Evolutionary conservation across 2,113 vertebrate genomes (phyloP).

Genomic region (Bolborhynchus lineola): DNA sequence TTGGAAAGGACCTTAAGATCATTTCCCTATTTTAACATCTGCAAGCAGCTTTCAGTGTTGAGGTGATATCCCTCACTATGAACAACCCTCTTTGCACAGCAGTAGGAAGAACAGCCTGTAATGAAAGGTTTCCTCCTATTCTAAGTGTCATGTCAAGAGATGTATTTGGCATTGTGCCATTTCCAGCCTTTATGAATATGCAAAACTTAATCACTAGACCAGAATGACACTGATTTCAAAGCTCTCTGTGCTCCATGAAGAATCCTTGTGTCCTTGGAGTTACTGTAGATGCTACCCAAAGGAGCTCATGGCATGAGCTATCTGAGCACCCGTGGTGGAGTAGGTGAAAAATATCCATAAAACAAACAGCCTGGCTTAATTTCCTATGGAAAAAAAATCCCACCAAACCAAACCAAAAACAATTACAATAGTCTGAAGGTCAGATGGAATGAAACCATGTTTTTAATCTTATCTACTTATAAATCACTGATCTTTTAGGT

Average conservation of each 20-base stretch:
- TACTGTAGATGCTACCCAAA: neutral
- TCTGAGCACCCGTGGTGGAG: neutral
- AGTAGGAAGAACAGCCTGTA: neutral
- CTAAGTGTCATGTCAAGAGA: neutral
- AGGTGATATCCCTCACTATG: neutral
- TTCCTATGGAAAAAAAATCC: neutral
- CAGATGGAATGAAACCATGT: slow-evolving; percentile 30
- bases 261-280: neutral
- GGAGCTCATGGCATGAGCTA: neutral
- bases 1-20: no score
- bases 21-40: neutral
- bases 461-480: slow-evolving; percentile 62
- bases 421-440: slow-evolving; percentile 7
- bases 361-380: slow-evolving; percentile 6
- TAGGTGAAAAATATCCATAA: neutral
- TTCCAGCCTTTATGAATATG: neutral
- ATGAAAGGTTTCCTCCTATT: neutral
- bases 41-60: neutral
- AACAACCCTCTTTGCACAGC: neutral
- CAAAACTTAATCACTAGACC: neutral
- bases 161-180: neutral
- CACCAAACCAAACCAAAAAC: neutral
- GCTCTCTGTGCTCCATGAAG: neutral
- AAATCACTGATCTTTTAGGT: slow-evolving; percentile 44
- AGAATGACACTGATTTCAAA: neutral